Evolutionary conservation across 2,888 invertebrate genomes (phyloP), one percentile per base, ranked within the genome.

Genomic region (Cryptocheilus praepositus): DNA sequence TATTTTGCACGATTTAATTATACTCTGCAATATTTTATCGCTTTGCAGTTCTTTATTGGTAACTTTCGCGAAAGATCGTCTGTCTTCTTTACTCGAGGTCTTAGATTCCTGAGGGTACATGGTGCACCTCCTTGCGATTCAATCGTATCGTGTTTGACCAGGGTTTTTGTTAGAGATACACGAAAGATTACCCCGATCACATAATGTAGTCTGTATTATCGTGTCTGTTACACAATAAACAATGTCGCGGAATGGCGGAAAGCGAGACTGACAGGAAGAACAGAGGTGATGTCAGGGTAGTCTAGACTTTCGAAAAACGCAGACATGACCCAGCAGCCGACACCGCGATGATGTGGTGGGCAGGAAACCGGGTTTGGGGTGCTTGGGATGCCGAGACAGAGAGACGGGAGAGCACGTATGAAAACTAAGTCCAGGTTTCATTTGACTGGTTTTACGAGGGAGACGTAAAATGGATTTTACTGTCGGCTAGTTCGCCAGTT

Each of bases 391-490:
- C 0, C n/a, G 52, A 57, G 56, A 49, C 44, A 43, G 54, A 71
- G 65, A 68, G 77, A 69, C 67, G 68, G 67, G 78, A 80, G 71
- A 80, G 83, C 85, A 84, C 86, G 85, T 86, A 87, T 87, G 87
- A 87, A 87, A 87, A 87, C 86, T 85, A 85, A 87, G 87, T 87
- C 86, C 81, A 74, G 83, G 86, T 86, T 87, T 87, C 87, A 87
- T 87, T 86, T 85, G 86, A 86, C 87, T 86, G 87, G 82, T 86
- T 87, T 87, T 87, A 87, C 86, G 87, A 87, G 84, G 76, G 72
- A 83, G 85, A 85, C 86, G 86, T 87, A 86, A 87, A 87, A 85
- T 85, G 86, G 85, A 86, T 86, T 87, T 87, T 87, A 87, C 85
- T 86, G 86, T 86, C 86, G 86, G 86, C 86, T 86, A 86, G 86